Evolutionary conservation across 2,113 vertebrate species (phyloP).

Genomic region (Odontesthes bonariensis): DNA sequence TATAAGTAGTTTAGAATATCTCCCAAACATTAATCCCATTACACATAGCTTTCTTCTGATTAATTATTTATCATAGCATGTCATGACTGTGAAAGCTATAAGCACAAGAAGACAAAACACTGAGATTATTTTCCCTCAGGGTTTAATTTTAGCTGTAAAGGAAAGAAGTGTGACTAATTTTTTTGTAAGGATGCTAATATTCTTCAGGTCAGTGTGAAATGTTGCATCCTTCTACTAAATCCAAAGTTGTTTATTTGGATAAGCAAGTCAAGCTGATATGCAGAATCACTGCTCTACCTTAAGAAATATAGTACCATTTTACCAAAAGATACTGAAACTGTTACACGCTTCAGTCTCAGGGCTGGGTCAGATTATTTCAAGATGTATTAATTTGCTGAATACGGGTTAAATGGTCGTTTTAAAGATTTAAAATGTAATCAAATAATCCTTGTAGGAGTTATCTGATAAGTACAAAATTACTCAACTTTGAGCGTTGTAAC

Average conservation of each 20-base stretch:
- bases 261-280: constrained; percentile 5
- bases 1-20: constrained; percentile 35
- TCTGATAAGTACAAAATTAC: too few species aligned
- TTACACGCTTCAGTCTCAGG: too few species aligned
- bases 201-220: constrained; percentile 62
- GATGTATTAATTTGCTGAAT: too few species aligned
- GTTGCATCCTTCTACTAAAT: constrained; percentile 53
- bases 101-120: constrained; percentile 1
- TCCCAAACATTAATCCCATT: constrained; percentile 17
- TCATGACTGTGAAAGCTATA: neutral
- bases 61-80: constrained; percentile 2
- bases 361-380: too few species aligned
- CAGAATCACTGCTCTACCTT: constrained; percentile 2
- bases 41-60: constrained; percentile 10
- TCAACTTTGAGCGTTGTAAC: too few species aligned
- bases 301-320: neutral
- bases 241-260: constrained; percentile 16
- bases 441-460: too few species aligned
- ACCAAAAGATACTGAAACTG: too few species aligned
- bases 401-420: too few species aligned
- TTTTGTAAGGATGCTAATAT: constrained; percentile 13
- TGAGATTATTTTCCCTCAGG: neutral
- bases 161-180: constrained; percentile 19
- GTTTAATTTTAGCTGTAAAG: neutral
- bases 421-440: too few species aligned